Conservation (phyloP, 92 coral and sea anemone species). For the Umimayanthus kanabou region DNA sequence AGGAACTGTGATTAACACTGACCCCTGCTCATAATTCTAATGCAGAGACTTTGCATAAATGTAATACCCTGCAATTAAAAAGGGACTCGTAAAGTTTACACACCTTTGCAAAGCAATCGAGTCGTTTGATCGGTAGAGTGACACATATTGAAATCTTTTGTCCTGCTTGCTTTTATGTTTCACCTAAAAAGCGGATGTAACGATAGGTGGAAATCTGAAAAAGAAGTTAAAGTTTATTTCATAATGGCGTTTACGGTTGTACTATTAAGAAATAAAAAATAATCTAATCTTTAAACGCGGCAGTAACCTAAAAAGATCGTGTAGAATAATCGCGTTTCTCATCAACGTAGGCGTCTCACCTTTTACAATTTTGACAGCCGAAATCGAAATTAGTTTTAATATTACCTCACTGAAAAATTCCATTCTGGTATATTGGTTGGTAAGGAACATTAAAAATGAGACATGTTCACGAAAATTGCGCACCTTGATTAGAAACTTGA, state of each 20-base stretch:
- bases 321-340: constrained; percentile 9
- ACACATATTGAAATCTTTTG: constrained; percentile 73
- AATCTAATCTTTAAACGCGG: background rate
- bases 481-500: background rate
- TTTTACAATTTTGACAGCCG: constrained; percentile 58
- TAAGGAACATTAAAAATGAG: constrained; percentile 50
- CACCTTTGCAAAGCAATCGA: constrained; percentile 91
- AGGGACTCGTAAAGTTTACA: constrained; percentile 62
- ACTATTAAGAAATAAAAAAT: background rate
- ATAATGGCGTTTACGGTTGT: background rate
- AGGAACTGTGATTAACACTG: constrained; percentile 57
- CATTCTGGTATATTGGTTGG: constrained; percentile 77
- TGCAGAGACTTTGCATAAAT: constrained; percentile 81
- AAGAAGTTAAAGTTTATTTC: background rate
- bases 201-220: constrained; percentile 34
- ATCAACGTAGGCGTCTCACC: constrained; percentile 50
- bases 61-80: constrained; percentile 86
- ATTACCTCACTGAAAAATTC: constrained; percentile 65
- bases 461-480: background rate
- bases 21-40: constrained; percentile 61
- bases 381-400: constrained; percentile 67
- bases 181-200: constrained; percentile 40
- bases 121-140: constrained; percentile 78
- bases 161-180: constrained; percentile 36
- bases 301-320: background rate